Conservation (phyloP, 1,140 invertebrate genomes). For the Carposina sasakii region DNA sequence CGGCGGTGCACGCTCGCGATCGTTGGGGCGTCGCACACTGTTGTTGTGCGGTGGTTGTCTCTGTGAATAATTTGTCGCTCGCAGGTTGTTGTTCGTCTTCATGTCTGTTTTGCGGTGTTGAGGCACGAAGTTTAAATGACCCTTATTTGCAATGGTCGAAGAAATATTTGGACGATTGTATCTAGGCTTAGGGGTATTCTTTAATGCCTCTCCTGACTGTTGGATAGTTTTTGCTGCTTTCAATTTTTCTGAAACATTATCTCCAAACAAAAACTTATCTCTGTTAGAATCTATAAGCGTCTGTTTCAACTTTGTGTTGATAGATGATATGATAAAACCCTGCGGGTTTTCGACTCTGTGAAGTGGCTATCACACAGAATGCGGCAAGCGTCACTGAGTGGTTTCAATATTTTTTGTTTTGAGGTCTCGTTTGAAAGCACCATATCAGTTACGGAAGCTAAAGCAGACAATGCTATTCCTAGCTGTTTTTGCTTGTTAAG, state of each 20-base stretch:
- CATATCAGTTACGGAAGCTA: neutral
- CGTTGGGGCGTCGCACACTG: no score
- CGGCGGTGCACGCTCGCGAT: no score
- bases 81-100: neutral
- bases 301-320: constrained; percentile 1
- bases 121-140: constrained; percentile 5
- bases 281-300: neutral
- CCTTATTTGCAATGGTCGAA: no score
- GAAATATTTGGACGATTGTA: no score
- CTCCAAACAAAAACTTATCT: constrained; percentile 10
- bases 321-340: neutral
- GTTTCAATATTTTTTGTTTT: constrained; percentile 2
- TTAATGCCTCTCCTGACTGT: constrained; percentile 1
- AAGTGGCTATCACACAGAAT: no score
- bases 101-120: neutral
- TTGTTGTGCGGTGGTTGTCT: no score
- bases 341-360: constrained; percentile 3
- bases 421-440: neutral
- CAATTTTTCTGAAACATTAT: constrained; percentile 6
- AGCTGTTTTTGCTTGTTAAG: constrained; percentile 5
- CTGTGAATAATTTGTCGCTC: no score
- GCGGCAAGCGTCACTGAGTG: constrained; percentile 3
- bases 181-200: neutral
- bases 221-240: constrained; percentile 4
- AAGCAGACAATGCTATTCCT: neutral